Percentiles rank a stretch among this genome's conserved stretches.
These are phyloP conservation scores for Drosophila equinoxialis DNA, from an alignment of 1,140 invertebrate genomes.

Conservation along the genomic window DNA sequence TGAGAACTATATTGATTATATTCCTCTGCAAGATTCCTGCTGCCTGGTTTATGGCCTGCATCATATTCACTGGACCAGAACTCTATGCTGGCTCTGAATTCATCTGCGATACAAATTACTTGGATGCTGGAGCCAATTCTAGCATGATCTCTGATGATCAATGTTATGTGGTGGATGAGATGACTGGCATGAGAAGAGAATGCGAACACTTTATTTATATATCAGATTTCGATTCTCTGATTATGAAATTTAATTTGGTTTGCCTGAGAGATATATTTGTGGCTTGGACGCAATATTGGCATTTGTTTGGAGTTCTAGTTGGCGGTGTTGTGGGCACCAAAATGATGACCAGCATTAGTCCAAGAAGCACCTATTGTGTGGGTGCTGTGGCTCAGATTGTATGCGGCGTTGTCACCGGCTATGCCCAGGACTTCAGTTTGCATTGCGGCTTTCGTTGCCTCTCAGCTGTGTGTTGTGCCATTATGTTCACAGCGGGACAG, in stretches of 20 bases:
- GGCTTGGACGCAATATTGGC: constrained; percentile 83
- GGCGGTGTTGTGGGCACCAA: constrained; percentile 82
- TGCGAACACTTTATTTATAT: constrained; percentile 66
- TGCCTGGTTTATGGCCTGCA: constrained; percentile 84
- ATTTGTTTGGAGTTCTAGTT: constrained; percentile 83
- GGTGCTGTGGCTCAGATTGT: constrained; percentile 80
- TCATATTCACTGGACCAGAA: constrained; percentile 81
- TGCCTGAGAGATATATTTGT: constrained; percentile 82
- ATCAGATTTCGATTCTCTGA: constrained; percentile 73
- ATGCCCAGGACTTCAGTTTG: constrained; percentile 74
- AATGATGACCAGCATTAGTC: constrained; percentile 81
- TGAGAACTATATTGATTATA: constrained; percentile 81
- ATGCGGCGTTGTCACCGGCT: constrained; percentile 80
- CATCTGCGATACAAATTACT: constrained; percentile 57
- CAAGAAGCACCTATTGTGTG: constrained; percentile 77
- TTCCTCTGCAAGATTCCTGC: constrained; percentile 83
- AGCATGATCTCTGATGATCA: constrained; percentile 52
- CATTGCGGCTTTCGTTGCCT: constrained; percentile 81
- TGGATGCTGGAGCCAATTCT: constrained; percentile 37
- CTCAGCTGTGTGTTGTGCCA: constrained; percentile 81
- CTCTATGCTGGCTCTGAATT: constrained; percentile 69
- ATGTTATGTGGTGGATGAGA: constrained; percentile 63
- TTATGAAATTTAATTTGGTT: constrained; percentile 83
- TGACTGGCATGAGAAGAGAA: constrained; percentile 37
- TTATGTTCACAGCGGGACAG: constrained; percentile 79